phyloP scores from a whole-genome alignment of 1,140 invertebrate genomes.

The Caenorhabditis remanei region DNA sequence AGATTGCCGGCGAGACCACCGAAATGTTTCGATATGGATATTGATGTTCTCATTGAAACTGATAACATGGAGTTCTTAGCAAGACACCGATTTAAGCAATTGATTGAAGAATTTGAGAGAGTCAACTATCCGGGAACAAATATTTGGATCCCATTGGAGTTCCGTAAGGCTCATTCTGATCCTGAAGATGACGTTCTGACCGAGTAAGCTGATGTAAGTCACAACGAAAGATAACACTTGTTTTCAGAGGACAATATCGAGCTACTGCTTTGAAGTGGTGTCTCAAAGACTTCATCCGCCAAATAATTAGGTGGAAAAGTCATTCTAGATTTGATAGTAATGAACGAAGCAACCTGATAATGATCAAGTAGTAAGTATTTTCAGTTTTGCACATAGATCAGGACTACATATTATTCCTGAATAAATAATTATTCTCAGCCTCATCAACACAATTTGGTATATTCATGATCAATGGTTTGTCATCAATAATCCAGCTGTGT shows the following conservation, averaged over 20 bases:
- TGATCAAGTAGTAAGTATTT: not conserved
- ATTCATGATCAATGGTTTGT: not conserved
- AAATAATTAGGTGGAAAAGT: not conserved
- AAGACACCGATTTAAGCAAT: not conserved
- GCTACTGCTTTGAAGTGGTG: not conserved
- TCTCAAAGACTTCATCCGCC: not conserved
- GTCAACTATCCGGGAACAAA: slow-evolving; percentile 33
- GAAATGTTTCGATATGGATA: slow-evolving; percentile 31
- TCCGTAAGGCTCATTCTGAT: not conserved
- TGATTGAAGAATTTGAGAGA: slow-evolving; percentile 27
- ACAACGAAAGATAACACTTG: not conserved
- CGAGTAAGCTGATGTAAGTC: not conserved
- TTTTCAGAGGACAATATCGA: slow-evolving; percentile 3
- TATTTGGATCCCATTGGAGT: slow-evolving; percentile 25
- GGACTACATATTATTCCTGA: too few species aligned
- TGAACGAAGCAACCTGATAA: not conserved
- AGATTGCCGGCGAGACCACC: not conserved
- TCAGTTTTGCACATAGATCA: too few species aligned
- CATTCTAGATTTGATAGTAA: not conserved
- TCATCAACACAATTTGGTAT: slow-evolving; percentile 34
- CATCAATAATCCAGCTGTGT: not conserved
- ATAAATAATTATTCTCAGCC: not conserved
- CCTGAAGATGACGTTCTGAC: not conserved
- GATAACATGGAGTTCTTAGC: not conserved
- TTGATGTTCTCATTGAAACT: not conserved